Evolutionary conservation across 1,140 invertebrate species (phyloP), one percentile per base, ranked within the genome.

Genomic region (Gryllus bimaculatus): DNA sequence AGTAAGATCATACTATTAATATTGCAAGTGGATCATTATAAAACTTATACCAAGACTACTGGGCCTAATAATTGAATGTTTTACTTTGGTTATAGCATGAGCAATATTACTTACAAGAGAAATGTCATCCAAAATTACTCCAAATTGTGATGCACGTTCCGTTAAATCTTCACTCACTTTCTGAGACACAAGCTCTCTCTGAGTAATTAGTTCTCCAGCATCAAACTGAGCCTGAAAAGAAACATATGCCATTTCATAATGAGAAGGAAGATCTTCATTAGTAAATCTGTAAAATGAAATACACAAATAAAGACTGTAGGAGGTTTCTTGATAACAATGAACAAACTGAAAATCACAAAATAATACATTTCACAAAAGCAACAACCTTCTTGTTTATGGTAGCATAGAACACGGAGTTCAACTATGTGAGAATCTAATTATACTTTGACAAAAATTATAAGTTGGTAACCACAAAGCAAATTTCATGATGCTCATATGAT

Each of bases 131-230:
- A 99, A 89, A 83, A 99, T 96, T 73, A 99, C 89, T 79, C 98
- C 98, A 88, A 99, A 99, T 83, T 98, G 96, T 73, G 89, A 86
- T 47, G 97, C 97, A 87, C 98, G 91, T 81, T 98, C 94, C 15
- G 93, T 98, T 75, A 99, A 88, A 82, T 96, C 94, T 84, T 99
- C 96, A 82, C 91, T 97, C 7, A 99, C 92, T 90, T 94, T 96
- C 85, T 97, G 95, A 78, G 97, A 99, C 0, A 99, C 98, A 77
- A 97, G 86, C 87, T 99, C 98, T 92, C 98, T 91, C 87, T 99
- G 97, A 78, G 98, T 99, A 84, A 99, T 99, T 82, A 99, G 89
- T 89, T 99, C 98, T 82, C 97, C 95, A 82, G 98, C 98, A 92
- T 99, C 98, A 89, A 99, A 99, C 85, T 99, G 97, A 77, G 98